A percentile compares a stretch with the other conserved stretches of the same genome.
Evolutionary conservation across 1,140 invertebrate genomes (phyloP).

Genomic region (Pomacea maculata): DNA sequence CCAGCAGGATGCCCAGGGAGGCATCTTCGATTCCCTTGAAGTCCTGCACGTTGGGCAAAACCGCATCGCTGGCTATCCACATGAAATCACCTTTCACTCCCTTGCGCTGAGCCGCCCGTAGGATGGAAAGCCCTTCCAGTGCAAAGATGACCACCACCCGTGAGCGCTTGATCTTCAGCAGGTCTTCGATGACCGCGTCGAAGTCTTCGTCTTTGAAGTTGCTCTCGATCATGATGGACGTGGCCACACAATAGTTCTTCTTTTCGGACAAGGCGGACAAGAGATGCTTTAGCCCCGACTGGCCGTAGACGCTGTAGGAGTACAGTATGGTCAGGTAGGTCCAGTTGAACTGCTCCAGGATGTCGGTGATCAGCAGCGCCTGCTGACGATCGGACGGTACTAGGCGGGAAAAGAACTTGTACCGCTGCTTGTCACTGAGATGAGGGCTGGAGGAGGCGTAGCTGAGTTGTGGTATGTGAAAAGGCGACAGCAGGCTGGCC

Average conservation of each 20-base stretch:
- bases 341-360: conserved; percentile 34
- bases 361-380: conserved; percentile 26
- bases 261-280: conserved; percentile 7
- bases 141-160: conserved; percentile 76
- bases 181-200: conserved; percentile 12
- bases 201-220: conserved; percentile 26
- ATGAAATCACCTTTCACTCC: conserved; percentile 66
- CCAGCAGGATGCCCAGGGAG: conserved; percentile 77
- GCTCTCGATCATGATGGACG: conserved; percentile 72
- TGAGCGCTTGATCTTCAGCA: conserved; percentile 9
- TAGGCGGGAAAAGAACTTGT: conserved; percentile 35
- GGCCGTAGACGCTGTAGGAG: conserved; percentile 65
- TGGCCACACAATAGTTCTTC: conserved; percentile 67
- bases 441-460: conserved; percentile 32
- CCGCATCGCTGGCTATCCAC: conserved; percentile 80
- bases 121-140: conserved; percentile 70
- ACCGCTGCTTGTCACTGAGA: conserved; percentile 34
- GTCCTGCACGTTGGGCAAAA: conserved; percentile 77
- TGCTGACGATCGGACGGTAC: conserved; percentile 65
- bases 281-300: conserved; percentile 50
- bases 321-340: conserved; percentile 37
- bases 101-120: conserved; percentile 64
- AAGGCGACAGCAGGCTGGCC: conserved; percentile 70
- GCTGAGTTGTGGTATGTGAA: conserved; percentile 72
- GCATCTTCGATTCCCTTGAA: conserved; percentile 75